phyloP scores from a whole-genome alignment of 2,888 invertebrate species.

The Eurois occulta region DNA sequence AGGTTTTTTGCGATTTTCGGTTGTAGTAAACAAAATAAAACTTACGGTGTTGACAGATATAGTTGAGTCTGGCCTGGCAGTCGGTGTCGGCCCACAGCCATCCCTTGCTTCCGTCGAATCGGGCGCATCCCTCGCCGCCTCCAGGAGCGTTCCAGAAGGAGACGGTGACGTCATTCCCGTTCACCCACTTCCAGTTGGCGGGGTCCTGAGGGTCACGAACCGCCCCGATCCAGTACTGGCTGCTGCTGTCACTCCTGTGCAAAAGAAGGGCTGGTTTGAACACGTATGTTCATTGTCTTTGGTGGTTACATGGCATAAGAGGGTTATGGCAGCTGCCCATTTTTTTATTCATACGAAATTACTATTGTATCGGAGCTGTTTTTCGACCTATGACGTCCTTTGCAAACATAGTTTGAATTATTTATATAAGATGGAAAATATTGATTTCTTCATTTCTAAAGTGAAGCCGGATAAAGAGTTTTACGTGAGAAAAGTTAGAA shows the following conservation, averaged over 20 bases:
- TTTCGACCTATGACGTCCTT: neutral
- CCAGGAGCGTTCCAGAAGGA: constrained; percentile 98
- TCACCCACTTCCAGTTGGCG: constrained; percentile 97
- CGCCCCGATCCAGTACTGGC: constrained; percentile 98
- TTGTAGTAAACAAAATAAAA: constrained; percentile 72
- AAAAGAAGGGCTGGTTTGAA: constrained; percentile 59
- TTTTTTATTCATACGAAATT: neutral
- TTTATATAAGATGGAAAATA: neutral
- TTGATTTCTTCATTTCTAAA: neutral
- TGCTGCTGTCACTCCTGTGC: constrained; percentile 95
- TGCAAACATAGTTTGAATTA: neutral
- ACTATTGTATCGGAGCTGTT: too few relatives aligned
- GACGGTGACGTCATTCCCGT: constrained; percentile 96
- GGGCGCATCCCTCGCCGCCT: constrained; percentile 95
- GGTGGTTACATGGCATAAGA: neutral
- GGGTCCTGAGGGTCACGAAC: constrained; percentile 95
- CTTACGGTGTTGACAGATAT: constrained; percentile 98
- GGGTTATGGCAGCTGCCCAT: neutral
- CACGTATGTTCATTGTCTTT: constrained; percentile 1
- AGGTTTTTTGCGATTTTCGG: neutral
- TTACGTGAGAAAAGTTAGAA: neutral
- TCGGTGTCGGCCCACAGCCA: constrained; percentile 99
- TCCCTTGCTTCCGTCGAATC: constrained; percentile 97
- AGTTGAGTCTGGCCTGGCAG: constrained; percentile 95
- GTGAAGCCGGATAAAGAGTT: too few relatives aligned